A percentile compares a stretch with the other conserved stretches of the same genome.
Conservation (phyloP, 2,797 vertebrate species). For the Fratercula arctica region DNA sequence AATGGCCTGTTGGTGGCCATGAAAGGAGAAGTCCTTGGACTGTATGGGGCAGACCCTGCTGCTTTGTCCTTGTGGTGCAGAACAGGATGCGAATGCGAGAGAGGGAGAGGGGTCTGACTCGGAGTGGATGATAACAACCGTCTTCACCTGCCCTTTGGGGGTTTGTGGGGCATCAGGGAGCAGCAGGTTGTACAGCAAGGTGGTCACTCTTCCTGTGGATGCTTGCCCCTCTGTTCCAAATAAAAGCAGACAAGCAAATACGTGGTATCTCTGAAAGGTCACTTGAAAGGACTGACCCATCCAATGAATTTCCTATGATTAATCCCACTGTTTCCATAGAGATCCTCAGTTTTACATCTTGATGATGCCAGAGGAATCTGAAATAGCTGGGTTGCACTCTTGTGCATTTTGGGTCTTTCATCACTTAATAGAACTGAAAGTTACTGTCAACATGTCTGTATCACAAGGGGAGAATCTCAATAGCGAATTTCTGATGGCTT, state of each 20-base stretch:
- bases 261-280: background rate
- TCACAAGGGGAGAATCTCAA: background rate
- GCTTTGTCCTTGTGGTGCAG: background rate
- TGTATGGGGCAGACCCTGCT: background rate
- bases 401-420: background rate
- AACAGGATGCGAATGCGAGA: background rate
- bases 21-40: background rate
- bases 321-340: conserved; percentile 21
- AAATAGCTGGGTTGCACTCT: background rate
- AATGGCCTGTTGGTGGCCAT: background rate
- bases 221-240: background rate
- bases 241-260: background rate
- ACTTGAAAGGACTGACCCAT: background rate
- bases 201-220: background rate
- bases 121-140: background rate
- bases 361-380: background rate
- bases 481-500: background rate
- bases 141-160: background rate
- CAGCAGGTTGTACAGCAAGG: background rate
- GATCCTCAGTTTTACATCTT: background rate
- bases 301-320: background rate
- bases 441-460: background rate
- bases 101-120: background rate
- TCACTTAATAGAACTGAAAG: background rate
- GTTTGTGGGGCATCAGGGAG: background rate